Base-by-base conservation (phyloP, 2,888 invertebrate species). In the Protodeltote pygarga region DNA sequence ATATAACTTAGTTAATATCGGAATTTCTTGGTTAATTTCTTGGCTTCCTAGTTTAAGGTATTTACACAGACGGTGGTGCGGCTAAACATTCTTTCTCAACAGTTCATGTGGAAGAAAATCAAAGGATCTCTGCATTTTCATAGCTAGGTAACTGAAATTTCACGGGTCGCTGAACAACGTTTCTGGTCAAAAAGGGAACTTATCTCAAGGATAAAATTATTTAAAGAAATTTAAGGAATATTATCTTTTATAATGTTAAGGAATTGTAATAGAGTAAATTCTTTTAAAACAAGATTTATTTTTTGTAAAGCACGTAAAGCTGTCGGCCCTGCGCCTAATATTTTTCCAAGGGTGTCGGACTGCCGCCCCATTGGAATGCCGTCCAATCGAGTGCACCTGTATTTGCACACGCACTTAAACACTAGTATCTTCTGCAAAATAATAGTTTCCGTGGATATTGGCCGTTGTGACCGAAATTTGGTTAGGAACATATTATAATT, bases 61-160 rank as follows among this genome's bases (percentile, higher is more conserved):
- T 53, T 58, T 50, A 32, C 38, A 25, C 49, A 62, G 62, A 65
- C 59, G 45, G 57, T 46, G 53, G 34, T 55, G 46, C 16, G 51
- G 50, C 55, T 50, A 40, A 60, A 69, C 45, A 62, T 60, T 64
- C 63, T 71, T 64, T 57, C 31, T 34, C 41, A 48, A 53, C 52
- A 61, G 49, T 67, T 72, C 69, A 54, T 50, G 68, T 57, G 66
- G 60, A 75, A 73, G 65, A 67, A 73, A 73, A 65, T 71, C 72
- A 73, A 74, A 73, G 70, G 71, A 70, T 70, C 67, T 65, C 65
- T 68, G 65, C 50, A 66, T 67, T 67, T 70, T 70, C 58, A 60
- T 50, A 71, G 71, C 65, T 62, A 65, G 66, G 58, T 63, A 71
- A 61, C 70, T 54, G 64, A 65, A 71, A 78, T 75, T 74, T 73